Base-by-base conservation (phyloP, 2,797 vertebrate species). In the Micrastur ruficollis region DNA sequence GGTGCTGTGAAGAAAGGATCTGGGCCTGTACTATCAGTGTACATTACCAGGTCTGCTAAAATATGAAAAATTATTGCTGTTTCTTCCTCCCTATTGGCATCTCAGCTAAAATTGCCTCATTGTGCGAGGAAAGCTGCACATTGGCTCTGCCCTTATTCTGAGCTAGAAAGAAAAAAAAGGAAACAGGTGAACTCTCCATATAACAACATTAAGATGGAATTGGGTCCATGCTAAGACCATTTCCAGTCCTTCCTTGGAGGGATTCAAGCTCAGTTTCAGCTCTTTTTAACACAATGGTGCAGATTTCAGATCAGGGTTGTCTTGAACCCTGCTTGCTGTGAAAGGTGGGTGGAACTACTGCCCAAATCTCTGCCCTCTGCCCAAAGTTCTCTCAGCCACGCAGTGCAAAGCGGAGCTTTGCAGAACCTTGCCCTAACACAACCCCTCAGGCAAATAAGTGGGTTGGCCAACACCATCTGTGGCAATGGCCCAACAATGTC, bases 351-450 rank as follows among this genome's bases (percentile, higher is more conserved):
- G 14, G 59, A 93, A 92, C 16, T 44, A 25, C 67, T 72, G 62
- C 31, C 21, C 81, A 89, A 86, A 91, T 89, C 71, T 85, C 81
- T 91, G 86, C 66, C 62, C 67, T 67, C 86, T 83, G 74, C 92
- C 53, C 86, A 78, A 78, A 89, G 81, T 65, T 89, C 86, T 86
- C 76, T 67, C 32, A 67, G 56, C 50, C 71, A 87, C 1, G 0
- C 17, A 73, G 32, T 8, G 26, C 29, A 73, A 68, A 95, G 72
- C 4, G 23, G 36, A 89, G 40, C 63, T 95, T 78, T 82, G 65
- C 74, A 90, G 94, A 96, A 92, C 93, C 90, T 90, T 95, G 94
- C 68, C 58, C 67, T 78, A 91, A 85, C 20, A 81, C 55, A 93
- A 85, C 52, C 83, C 87, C 76, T 90, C 44, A 38, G 65, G 36